Evolutionary conservation across 1,140 invertebrate species (phyloP), one percentile per base, ranked within the genome.

Genomic region (Procambarus virginalis): DNA sequence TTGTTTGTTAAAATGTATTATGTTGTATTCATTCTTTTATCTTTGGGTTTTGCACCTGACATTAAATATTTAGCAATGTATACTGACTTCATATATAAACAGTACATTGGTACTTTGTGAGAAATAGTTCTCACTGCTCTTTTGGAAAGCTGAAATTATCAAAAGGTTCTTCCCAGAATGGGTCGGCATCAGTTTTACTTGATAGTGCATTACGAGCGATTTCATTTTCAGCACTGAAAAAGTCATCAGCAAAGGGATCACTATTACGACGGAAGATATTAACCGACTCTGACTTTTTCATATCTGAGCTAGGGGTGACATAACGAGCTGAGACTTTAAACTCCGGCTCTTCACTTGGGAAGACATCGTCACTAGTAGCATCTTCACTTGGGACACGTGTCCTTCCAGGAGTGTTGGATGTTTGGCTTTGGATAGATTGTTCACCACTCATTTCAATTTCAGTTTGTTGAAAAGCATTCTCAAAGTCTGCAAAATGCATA

Each of bases 211-310:
- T 20, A 70, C 22, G 17, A 51, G 20, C 48, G 46, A 45, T 55
- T 48, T 86, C 55, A 12, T 55, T 49, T n/a, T 92, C 91, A 4
- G 58, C 77, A 82, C 45, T 46, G 94, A 98, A 98, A 92, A 97
- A 97, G 91, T 97, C 97, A 85, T 97, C 96, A 91, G 97, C 96
- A 93, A 98, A 98, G 5, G 97, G 97, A 94, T 97, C 97, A 93
- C 95, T 96, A 92, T 96, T 95, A 73, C 96, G 95, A 8, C 96
- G 96, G 94, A 98, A 98, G 92, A 98, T 97, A 93, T 97, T 97
- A 22, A 97, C 96, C 3, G 97, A 97, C 93, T 97, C 97, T 0
- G 97, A 97, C 93, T 97, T 97, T 92, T 96, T 96, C 45, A 97
- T 96, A 86, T 93, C 93, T 51, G 92, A 92, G 46, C 92, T 79